phyloP scores from a whole-genome alignment of 2,888 invertebrate species.

The Rotaria sp. region DNA sequence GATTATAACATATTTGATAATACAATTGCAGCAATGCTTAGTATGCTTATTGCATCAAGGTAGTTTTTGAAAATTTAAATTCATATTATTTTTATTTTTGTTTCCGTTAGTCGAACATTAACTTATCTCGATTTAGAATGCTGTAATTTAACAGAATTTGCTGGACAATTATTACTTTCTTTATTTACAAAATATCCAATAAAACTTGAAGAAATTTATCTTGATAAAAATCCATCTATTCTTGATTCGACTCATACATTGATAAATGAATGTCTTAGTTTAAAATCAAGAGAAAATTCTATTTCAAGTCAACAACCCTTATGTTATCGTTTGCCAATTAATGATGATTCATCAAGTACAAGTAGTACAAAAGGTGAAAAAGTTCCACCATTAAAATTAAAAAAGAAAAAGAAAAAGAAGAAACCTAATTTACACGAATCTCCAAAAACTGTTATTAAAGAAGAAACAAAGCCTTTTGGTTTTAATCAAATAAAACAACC shows the following conservation, averaged over 20 bases:
- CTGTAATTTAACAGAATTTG: background rate
- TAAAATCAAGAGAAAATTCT: background rate
- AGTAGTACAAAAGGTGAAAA: background rate
- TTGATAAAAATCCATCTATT: background rate
- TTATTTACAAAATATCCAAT: background rate
- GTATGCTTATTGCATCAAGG: background rate
- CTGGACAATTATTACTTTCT: background rate
- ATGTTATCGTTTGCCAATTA: background rate
- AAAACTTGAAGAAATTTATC: background rate
- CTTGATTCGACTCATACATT: background rate
- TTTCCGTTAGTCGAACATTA: background rate
- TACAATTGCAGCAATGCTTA: background rate
- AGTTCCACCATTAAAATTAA: background rate
- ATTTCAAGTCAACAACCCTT: background rate
- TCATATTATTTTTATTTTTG: background rate
- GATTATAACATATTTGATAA: background rate
- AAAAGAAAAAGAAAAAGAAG: background rate
- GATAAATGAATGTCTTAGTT: background rate
- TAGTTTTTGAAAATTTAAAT: background rate
- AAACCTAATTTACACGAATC: background rate
- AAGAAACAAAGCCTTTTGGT: background rate
- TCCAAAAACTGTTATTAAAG: background rate
- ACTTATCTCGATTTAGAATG: background rate
- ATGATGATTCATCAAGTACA: background rate
- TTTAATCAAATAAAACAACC: background rate